Conservation (phyloP, 2,888 invertebrate species). For the Pheosia tremula region DNA sequence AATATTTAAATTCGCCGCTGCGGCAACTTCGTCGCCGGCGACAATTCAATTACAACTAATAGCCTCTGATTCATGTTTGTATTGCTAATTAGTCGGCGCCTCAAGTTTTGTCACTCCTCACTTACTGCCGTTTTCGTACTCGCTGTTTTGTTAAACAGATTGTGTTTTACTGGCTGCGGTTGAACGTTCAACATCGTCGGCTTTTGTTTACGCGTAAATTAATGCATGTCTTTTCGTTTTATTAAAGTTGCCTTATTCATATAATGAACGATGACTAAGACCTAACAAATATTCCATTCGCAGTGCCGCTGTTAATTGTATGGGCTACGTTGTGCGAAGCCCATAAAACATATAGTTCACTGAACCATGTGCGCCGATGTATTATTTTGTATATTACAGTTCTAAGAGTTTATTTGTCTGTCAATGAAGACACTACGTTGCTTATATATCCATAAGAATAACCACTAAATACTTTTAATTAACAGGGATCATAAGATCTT, state of each 20-base stretch:
- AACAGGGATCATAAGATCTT: no score
- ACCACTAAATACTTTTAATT: no score
- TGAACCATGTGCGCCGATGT: no score
- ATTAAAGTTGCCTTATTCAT: slow-evolving; percentile 26
- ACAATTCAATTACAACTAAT: slow-evolving; percentile 84
- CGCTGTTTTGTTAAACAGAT: slow-evolving; percentile 73
- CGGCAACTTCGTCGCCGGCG: slow-evolving; percentile 77
- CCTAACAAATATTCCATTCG: no score
- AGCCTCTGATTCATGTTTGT: slow-evolving; percentile 85
- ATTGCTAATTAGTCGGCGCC: slow-evolving; percentile 82
- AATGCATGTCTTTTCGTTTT: slow-evolving; percentile 57
- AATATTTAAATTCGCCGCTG: slow-evolving; percentile 81
- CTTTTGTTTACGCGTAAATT: slow-evolving; percentile 67
- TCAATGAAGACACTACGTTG: no score
- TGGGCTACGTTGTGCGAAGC: no score
- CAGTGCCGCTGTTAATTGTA: no score
- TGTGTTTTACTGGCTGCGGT: slow-evolving; percentile 65
- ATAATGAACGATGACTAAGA: background rate
- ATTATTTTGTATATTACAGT: no score
- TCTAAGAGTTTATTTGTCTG: no score
- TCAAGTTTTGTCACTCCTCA: slow-evolving; percentile 83
- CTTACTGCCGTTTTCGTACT: slow-evolving; percentile 65
- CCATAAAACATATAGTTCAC: no score
- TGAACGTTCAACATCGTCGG: slow-evolving; percentile 56
- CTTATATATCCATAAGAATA: no score